A percentile compares a stretch with the other conserved stretches of the same genome.
These are phyloP conservation scores for Bradypus variegatus DNA, from an alignment of 2,797 vertebrate genomes.

Conservation along the genomic window DNA sequence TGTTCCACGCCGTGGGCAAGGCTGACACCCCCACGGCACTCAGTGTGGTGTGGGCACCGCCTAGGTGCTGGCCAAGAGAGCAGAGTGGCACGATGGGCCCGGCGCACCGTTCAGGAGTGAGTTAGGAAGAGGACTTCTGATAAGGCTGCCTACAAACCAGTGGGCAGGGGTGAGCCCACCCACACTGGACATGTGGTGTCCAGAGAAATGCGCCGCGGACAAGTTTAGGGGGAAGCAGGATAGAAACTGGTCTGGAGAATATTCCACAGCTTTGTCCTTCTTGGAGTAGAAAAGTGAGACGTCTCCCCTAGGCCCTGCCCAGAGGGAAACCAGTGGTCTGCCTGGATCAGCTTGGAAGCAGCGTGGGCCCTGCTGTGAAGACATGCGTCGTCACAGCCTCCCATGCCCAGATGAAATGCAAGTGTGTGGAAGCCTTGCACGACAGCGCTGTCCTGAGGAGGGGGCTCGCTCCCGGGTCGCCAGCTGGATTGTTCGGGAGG, in stretches of 20 bases:
- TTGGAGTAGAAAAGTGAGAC: fast-evolving
- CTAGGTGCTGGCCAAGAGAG: background rate
- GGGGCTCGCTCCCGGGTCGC: background rate
- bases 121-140: no score
- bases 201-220: background rate
- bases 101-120: background rate
- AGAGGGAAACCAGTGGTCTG: fast-evolving
- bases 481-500: background rate
- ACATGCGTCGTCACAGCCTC: background rate
- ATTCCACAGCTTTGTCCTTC: no score
- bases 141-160: no score
- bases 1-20: background rate
- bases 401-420: fast-evolving
- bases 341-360: background rate
- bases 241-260: background rate
- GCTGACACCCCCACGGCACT: fast-evolving
- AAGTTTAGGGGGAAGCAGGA: fast-evolving
- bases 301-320: background rate
- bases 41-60: fast-evolving
- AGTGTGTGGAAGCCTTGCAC: fast-evolving
- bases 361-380: background rate
- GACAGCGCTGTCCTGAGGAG: background rate
- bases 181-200: background rate
- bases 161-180: background rate
- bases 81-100: background rate